Percentiles rank a stretch among this genome's conserved stretches.
Evolutionary conservation across 2,113 vertebrate species (phyloP).

Genomic region (Oryzias curvinotus): DNA sequence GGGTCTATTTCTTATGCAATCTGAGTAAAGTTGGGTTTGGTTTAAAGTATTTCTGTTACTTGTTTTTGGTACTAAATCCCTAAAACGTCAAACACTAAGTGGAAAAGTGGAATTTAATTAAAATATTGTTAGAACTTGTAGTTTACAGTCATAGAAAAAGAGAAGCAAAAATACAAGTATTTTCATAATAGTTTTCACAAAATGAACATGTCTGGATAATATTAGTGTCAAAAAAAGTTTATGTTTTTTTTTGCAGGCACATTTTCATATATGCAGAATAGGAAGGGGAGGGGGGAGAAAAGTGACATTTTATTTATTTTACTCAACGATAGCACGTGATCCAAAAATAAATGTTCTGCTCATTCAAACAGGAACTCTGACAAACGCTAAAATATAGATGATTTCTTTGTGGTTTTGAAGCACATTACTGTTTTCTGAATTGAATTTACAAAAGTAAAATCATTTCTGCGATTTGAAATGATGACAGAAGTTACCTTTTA

Average conservation of each 20-base stretch:
- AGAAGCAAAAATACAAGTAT: too few species aligned
- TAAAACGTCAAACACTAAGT: too few species aligned
- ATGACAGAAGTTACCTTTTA: neutral
- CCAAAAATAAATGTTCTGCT: neutral
- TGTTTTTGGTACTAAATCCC: too few species aligned
- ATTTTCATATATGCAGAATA: neutral
- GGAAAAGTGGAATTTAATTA: too few species aligned
- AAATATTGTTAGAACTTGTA: too few species aligned
- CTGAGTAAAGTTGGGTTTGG: too few species aligned
- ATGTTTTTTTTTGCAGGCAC: neutral
- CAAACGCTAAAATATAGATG: neutral
- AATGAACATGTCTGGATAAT: too few species aligned
- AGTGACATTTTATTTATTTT: neutral
- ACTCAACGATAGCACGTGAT: too few species aligned
- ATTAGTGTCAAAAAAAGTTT: neutral
- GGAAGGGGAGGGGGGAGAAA: neutral
- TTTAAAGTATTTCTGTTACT: too few species aligned
- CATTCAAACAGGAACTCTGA: neutral
- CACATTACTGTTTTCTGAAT: conserved; percentile 1
- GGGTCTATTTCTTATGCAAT: too few species aligned
- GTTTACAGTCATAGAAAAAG: too few species aligned
- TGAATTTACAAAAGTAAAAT: neutral
- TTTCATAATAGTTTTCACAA: too few species aligned
- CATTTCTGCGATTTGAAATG: neutral
- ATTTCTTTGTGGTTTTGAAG: neutral